phyloP scores from a whole-genome alignment of 2,113 vertebrate species.

The Hoplias malabaricus region DNA sequence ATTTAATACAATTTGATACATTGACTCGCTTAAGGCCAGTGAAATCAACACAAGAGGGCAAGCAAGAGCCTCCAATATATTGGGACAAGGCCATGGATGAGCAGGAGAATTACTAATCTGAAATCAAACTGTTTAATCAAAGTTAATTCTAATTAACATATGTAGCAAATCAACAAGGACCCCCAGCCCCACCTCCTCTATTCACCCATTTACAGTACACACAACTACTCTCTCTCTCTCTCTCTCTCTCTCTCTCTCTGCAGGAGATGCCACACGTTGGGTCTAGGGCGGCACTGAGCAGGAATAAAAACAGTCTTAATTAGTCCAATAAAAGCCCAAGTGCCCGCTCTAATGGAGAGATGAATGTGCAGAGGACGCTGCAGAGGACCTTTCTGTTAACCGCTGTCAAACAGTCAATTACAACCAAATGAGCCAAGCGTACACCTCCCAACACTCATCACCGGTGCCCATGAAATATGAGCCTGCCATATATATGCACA shows the following conservation, averaged over 20 bases:
- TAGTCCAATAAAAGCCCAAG: slow-evolving; percentile 75
- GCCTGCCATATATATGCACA: neutral
- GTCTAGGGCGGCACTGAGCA: slow-evolving; percentile 32
- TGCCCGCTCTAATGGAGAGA: slow-evolving; percentile 77
- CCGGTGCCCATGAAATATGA: slow-evolving; percentile 16
- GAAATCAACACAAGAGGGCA: slow-evolving; percentile 36
- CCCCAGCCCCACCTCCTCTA: neutral
- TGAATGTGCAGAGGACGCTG: slow-evolving; percentile 74
- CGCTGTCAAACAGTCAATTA: slow-evolving; percentile 69
- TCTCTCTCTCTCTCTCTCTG: slow-evolving; percentile 5
- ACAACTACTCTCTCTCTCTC: slow-evolving; percentile 14
- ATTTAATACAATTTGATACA: neutral
- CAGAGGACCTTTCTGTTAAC: slow-evolving; percentile 72
- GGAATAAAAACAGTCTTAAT: slow-evolving; percentile 74
- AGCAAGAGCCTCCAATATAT: slow-evolving; percentile 7
- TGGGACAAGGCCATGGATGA: neutral
- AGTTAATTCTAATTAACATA: slow-evolving; percentile 26
- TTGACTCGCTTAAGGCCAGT: neutral
- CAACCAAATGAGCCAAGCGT: slow-evolving; percentile 70
- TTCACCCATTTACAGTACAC: neutral
- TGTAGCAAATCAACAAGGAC: slow-evolving; percentile 11
- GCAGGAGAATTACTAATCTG: slow-evolving; percentile 13
- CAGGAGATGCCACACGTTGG: slow-evolving; percentile 3
- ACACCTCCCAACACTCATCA: slow-evolving; percentile 45
- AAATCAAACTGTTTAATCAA: slow-evolving; percentile 30